phyloP scores from a whole-genome alignment of 2,113 vertebrate genomes.

The Otocyon megalotis region DNA sequence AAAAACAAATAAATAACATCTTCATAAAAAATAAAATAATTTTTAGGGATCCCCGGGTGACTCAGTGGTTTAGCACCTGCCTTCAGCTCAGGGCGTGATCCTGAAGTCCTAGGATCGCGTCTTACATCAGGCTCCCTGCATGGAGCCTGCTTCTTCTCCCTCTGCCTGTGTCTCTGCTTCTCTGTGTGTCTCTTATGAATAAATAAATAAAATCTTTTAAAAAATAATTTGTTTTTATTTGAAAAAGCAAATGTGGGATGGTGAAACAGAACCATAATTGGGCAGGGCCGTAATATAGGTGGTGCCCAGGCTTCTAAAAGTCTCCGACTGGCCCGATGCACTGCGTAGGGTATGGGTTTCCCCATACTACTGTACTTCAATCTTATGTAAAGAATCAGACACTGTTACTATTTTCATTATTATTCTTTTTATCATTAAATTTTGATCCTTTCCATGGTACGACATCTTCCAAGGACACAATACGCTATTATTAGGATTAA shows the following conservation, averaged over 20 bases:
- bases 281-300: no score
- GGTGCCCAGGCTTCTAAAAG: neutral
- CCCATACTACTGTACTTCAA: neutral
- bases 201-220: neutral
- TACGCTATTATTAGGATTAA: neutral
- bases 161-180: no score
- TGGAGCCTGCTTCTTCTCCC: no score
- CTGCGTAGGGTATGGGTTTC: accelerated
- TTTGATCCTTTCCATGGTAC: neutral
- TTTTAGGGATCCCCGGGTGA: no score
- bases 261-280: neutral
- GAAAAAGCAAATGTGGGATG: neutral
- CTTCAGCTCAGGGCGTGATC: no score
- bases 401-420: neutral
- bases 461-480: neutral
- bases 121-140: no score
- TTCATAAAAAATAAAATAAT: no score
- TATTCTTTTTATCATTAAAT: neutral
- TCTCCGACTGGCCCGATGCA: neutral
- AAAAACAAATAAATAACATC: neutral
- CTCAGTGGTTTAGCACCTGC: no score
- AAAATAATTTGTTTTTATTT: neutral
- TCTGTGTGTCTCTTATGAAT: no score
- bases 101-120: no score
- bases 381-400: neutral